Evolutionary conservation across 2,888 invertebrate species (phyloP), one percentile per base, ranked within the genome.

Genomic region (Creontiades dilutus): DNA sequence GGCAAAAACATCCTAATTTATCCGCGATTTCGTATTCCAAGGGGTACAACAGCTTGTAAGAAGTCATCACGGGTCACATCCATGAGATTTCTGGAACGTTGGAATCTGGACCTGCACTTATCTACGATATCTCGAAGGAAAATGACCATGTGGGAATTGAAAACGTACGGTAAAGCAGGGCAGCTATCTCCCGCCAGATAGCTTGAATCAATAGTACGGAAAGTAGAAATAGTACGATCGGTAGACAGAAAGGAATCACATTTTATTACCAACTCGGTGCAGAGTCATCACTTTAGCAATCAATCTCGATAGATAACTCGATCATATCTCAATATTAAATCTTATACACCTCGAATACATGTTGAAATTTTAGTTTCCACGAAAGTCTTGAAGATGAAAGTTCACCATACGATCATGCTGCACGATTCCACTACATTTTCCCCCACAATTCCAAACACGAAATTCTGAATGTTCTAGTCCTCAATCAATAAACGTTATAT

Each of bases 1-100:
- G 78, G 78, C 28, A 80, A 80, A 46, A 80, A 80, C 78, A 80
- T 7, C 78, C 78, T n/a, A 80, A 16, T 80, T 80, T 4, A 0
- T 0, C 78, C 9, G 14, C 78, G 11, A 80, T 80, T 80, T 80
- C 78, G 78, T 37, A 80, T 19, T 80, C 78, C 78, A n/a, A n/a
- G 11, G 47, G 46, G 19, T 47, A 47, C 46, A 80, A 14, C n/a
- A 80, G 78, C 37, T 80, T 80, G 78, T n/a, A 47, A 16, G 78
- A 80, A n/a, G 47, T 80, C 46, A 68, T 68, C 23, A 0, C 68
- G 1, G 37, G 37, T 37, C 12, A 57, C 57, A 57, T n/a, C n/a
- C 57, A 7, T 14, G 57, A 57, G n/a, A 16, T 7, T n/a, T 3
- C 11, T 23, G 23, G 23, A 23, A 1, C 23, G 19, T 23, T 12